A percentile compares a stretch with the other conserved stretches of the same genome.
Evolutionary conservation across 37 sponge, comb jelly and placozoan species (phyloP).

Genomic region (Lycopodina hypogea): DNA sequence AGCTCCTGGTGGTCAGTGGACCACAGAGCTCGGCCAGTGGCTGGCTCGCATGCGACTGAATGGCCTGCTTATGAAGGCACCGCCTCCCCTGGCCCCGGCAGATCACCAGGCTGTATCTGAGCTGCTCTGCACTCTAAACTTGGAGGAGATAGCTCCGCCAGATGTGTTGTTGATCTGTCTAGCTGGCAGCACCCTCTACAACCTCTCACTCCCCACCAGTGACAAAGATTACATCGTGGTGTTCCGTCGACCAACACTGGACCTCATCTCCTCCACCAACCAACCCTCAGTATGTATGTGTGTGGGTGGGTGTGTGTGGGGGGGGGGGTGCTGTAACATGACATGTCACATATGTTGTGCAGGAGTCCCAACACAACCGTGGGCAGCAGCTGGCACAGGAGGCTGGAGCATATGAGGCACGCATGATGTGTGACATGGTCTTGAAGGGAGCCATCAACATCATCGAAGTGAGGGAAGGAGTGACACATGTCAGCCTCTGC

Average conservation of each 20-base stretch:
- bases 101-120: constrained; percentile 14
- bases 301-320: no score
- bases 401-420: constrained; percentile 60
- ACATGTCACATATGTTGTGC: no score
- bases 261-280: not conserved
- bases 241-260: constrained; percentile 46
- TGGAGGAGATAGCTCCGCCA: constrained; percentile 11
- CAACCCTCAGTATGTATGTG: not conserved
- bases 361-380: constrained; percentile 58
- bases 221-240: constrained; percentile 74
- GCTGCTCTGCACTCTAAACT: constrained; percentile 1
- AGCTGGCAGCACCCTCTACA: constrained; percentile 65
- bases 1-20: not conserved
- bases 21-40: constrained; percentile 33
- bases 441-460: constrained; percentile 77
- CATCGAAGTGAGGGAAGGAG: constrained; percentile 35
- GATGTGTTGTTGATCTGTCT: constrained; percentile 47
- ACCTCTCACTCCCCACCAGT: constrained; percentile 62
- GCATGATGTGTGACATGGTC: constrained; percentile 70
- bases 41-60: constrained; percentile 30
- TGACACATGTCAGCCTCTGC: no score
- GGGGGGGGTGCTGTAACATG: not conserved
- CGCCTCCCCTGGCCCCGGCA: not conserved
- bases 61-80: constrained; percentile 7
- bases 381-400: constrained; percentile 56